These are phyloP conservation scores for Ormyrus nitidulus DNA, from an alignment of 2,888 invertebrate species.

Conservation along the genomic window DNA sequence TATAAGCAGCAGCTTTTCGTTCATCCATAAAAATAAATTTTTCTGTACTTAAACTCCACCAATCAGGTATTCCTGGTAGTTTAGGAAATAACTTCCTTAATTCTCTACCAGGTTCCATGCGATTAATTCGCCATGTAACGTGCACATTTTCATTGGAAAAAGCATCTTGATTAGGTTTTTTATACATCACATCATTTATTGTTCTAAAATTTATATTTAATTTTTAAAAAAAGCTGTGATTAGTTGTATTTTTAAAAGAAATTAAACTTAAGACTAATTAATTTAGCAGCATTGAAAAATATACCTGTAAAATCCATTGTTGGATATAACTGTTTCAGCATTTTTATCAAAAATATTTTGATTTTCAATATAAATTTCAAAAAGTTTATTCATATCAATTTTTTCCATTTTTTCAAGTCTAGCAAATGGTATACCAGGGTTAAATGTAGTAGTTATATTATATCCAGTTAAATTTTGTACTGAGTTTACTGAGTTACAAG, in stretches of 20 bases:
- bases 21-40: slow-evolving; percentile 87
- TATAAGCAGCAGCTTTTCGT: slow-evolving; percentile 80
- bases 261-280: not conserved
- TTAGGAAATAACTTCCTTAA: slow-evolving; percentile 85
- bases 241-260: not conserved
- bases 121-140: slow-evolving; percentile 84
- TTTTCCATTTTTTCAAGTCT: slow-evolving; percentile 79
- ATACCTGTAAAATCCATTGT: slow-evolving; percentile 65
- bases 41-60: slow-evolving; percentile 86
- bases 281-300: not conserved
- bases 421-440: slow-evolving; percentile 79
- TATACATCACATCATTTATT: slow-evolving; percentile 65
- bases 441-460: slow-evolving; percentile 76
- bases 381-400: slow-evolving; percentile 78
- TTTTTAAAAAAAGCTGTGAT: slow-evolving; percentile 18
- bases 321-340: slow-evolving; percentile 78
- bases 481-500: slow-evolving; percentile 84
- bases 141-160: slow-evolving; percentile 67
- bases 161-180: slow-evolving; percentile 62
- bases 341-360: slow-evolving; percentile 80
- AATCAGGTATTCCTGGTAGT: slow-evolving; percentile 81
- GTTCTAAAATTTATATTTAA: slow-evolving; percentile 12
- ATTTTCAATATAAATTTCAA: slow-evolving; percentile 79
- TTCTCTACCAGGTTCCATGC: slow-evolving; percentile 84
- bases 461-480: slow-evolving; percentile 82